phyloP scores from a whole-genome alignment of 2,888 invertebrate species.

The Melinopterus prodromus region DNA sequence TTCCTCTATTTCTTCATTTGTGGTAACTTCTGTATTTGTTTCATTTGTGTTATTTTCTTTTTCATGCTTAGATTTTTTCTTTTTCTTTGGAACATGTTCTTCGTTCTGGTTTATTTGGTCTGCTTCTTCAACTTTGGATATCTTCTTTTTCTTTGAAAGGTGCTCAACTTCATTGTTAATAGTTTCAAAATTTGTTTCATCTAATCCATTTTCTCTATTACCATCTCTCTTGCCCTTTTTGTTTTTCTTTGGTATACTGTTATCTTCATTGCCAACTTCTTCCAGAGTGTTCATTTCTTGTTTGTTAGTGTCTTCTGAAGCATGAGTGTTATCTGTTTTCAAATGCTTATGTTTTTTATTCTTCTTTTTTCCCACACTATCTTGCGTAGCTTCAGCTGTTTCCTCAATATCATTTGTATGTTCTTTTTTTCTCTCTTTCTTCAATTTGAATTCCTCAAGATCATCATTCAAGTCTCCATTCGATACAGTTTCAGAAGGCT shows the following conservation, averaged over 20 bases:
- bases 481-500: slow-evolving; percentile 17
- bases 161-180: neutral
- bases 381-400: slow-evolving; percentile 28
- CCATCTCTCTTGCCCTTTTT: neutral
- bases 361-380: slow-evolving; percentile 41
- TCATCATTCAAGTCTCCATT: slow-evolving; percentile 26
- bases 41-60: neutral
- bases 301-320: slow-evolving; percentile 30
- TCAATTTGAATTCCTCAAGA: too few relatives aligned
- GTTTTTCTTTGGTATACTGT: neutral
- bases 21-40: neutral
- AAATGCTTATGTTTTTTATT: slow-evolving; percentile 37
- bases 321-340: slow-evolving; percentile 14
- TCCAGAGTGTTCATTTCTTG: slow-evolving; percentile 38
- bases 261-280: neutral
- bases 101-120: slow-evolving; percentile 24
- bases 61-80: neutral
- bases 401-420: slow-evolving; percentile 14
- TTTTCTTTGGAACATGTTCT: neutral
- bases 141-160: neutral
- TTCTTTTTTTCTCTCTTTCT: too few relatives aligned
- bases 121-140: neutral
- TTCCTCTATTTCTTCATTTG: neutral
- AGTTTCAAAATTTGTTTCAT: neutral
- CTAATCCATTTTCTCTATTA: neutral